Evolutionary conservation across 1,140 invertebrate species (phyloP).

Genomic region (Drosophila varians): DNA sequence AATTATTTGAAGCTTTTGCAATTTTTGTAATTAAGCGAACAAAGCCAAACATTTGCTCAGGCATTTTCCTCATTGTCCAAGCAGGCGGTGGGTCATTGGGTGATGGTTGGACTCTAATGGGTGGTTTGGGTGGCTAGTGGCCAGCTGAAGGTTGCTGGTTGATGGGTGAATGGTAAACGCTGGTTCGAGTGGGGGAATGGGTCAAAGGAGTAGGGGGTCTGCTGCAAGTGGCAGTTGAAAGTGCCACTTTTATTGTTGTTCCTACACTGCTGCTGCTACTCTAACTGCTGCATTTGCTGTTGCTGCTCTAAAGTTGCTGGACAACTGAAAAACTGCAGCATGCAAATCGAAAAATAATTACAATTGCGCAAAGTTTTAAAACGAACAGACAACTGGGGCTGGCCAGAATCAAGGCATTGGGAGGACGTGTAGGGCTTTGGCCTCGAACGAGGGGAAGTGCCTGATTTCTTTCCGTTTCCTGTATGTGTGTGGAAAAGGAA

Average conservation of each 20-base stretch:
- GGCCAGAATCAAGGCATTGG: not conserved
- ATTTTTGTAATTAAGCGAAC: slow-evolving; percentile 68
- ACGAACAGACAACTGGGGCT: slow-evolving; percentile 47
- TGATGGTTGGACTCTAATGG: not conserved
- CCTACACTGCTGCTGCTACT: slow-evolving; percentile 13
- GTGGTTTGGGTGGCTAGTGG: not conserved
- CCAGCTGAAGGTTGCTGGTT: not conserved
- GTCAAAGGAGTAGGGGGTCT: slow-evolving; percentile 1
- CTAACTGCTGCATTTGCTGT: slow-evolving; percentile 6
- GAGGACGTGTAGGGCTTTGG: not conserved
- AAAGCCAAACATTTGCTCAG: slow-evolving; percentile 60
- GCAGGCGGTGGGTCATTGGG: slow-evolving; percentile 11
- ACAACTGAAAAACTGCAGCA: slow-evolving; percentile 65
- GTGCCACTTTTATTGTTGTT: slow-evolving; percentile 59
- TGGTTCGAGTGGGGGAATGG: slow-evolving; percentile 2
- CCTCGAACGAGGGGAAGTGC: slow-evolving; percentile 16
- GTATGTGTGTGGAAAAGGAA: slow-evolving; percentile 1
- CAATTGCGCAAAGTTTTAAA: slow-evolving; percentile 65
- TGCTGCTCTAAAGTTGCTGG: slow-evolving; percentile 45
- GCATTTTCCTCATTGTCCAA: slow-evolving; percentile 52
- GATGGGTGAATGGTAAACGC: no score
- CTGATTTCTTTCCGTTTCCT: slow-evolving; percentile 60
- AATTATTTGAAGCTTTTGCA: slow-evolving; percentile 64
- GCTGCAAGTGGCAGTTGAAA: slow-evolving; percentile 55
- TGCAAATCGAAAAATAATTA: slow-evolving; percentile 69